Conservation (phyloP, 2,888 invertebrate species). For the Deilephila elpenor region DNA sequence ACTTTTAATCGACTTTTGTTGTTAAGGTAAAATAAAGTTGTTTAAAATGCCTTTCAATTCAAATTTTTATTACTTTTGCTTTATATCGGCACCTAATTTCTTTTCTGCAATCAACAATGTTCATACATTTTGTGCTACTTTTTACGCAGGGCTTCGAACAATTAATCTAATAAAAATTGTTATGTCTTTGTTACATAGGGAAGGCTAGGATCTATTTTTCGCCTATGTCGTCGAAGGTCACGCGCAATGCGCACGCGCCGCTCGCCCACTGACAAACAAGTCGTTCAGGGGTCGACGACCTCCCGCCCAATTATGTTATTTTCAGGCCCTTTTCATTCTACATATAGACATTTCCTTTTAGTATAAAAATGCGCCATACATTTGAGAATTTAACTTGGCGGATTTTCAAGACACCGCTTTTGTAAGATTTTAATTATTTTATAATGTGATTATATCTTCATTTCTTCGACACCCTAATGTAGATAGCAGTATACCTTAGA, state of each 20-base stretch:
- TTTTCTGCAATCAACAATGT: background rate
- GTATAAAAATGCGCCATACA: background rate
- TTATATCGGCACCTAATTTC: too few relatives aligned
- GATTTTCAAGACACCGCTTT: background rate
- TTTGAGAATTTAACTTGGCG: background rate
- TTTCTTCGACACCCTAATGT: too few relatives aligned
- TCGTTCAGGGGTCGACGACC: constrained; percentile 62
- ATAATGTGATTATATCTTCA: background rate
- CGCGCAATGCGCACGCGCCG: constrained; percentile 58
- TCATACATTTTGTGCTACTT: background rate
- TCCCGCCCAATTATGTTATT: constrained; percentile 46
- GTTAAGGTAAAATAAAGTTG: too few relatives aligned
- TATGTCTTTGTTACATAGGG: background rate
- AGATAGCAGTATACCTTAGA: too few relatives aligned
- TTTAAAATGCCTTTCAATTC: too few relatives aligned
- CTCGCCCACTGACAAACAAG: constrained; percentile 71
- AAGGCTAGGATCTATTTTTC: constrained; percentile 49
- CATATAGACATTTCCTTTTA: constrained; percentile 9
- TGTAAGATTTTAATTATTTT: background rate
- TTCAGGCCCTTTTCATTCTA: constrained; percentile 22
- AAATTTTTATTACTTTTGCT: too few relatives aligned
- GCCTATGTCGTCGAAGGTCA: constrained; percentile 71
- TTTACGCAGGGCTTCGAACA: background rate
- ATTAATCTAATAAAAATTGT: background rate
- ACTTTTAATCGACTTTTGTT: too few relatives aligned